A percentile compares a stretch with the other conserved stretches of the same genome.
Evolutionary conservation across 2,888 invertebrate genomes (phyloP).

Genomic region (Drosophila acutilabella): DNA sequence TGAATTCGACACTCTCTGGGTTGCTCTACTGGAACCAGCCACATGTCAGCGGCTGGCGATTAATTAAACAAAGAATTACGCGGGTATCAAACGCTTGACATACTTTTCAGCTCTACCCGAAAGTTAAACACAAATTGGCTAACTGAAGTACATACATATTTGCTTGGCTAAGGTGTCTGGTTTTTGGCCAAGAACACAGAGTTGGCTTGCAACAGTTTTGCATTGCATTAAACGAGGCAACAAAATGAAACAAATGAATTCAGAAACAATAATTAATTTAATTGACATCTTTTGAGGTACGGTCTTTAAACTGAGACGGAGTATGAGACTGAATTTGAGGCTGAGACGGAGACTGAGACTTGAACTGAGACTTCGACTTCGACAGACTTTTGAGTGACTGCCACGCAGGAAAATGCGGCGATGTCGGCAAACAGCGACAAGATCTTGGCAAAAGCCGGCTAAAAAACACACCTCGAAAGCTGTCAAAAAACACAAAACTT

Average conservation of each 20-base stretch:
- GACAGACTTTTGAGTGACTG: constrained; percentile 73
- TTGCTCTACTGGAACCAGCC: constrained; percentile 76
- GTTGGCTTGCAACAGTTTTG: constrained; percentile 65
- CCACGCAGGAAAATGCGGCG: constrained; percentile 80
- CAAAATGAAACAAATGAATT: constrained; percentile 42
- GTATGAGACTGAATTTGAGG: constrained; percentile 36
- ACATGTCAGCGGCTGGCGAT: constrained; percentile 76
- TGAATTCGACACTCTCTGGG: constrained; percentile 48
- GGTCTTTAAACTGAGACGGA: constrained; percentile 53
- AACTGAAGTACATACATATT: background rate
- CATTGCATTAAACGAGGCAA: constrained; percentile 72
- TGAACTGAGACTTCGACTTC: constrained; percentile 29
- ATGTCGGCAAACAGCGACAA: constrained; percentile 68
- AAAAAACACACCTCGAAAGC: constrained; percentile 74
- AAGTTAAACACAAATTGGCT: constrained; percentile 46
- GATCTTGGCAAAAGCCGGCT: constrained; percentile 70
- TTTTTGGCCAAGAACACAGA: constrained; percentile 39
- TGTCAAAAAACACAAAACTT: constrained; percentile 70
- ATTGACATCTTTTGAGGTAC: constrained; percentile 83
- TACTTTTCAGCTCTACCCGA: constrained; percentile 70
- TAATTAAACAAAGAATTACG: constrained; percentile 82
- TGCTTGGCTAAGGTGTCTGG: constrained; percentile 63
- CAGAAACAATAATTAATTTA: constrained; percentile 83
- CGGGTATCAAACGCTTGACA: constrained; percentile 83
- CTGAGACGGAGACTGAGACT: constrained; percentile 26